Base-by-base conservation (phyloP, 2,888 invertebrate genomes). In the Phlogophora meticulosa region DNA sequence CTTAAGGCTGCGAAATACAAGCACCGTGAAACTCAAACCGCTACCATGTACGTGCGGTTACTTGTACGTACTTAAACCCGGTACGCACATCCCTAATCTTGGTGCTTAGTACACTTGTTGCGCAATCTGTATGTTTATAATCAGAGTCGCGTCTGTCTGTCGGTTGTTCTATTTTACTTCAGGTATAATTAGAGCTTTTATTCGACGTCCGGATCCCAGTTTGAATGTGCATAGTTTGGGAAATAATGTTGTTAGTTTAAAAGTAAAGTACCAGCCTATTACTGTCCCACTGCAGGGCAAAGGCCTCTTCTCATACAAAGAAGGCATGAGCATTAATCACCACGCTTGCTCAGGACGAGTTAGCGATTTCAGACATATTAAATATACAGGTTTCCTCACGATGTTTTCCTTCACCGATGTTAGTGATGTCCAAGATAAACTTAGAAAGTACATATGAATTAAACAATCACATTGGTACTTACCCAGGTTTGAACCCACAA, bases 91-190 rank as follows among this genome's bases (percentile, higher is more conserved):
- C 62, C 65, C 72, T 76, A 64, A 61, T 68, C 60, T 57, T 9
- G 36, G 61, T 43, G 51, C 46, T 63, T 52, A 61, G 58, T 60
- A 65, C 74, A 75, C 67, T 67, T 55, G 80, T 81, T 76, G 76
- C 76, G 73, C 80, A 65, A 72, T 69, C 53, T 53, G 40, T 49
- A 56, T 77, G 80, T 74, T 81, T 81, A 81, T 68, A 74, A 72
- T 70, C 79, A 67, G 22, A 61, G 71, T 59, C 64, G 58, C 48
- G 62, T 65, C 70, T 68, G 73, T 73, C 64, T 53, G 70, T 67
- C 65, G 17, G 72, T 62, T 61, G 69, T 46, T 71, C 67, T 72
- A 78, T 72, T 76, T 74, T 57, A 61, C 64, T 53, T 45, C 68
- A 38, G 17, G 52, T 75, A 67, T 73, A 40, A 53, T 63, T 64